Conservation (phyloP, 1,140 invertebrate species). For the Venustaconcha ellipsiformis region DNA sequence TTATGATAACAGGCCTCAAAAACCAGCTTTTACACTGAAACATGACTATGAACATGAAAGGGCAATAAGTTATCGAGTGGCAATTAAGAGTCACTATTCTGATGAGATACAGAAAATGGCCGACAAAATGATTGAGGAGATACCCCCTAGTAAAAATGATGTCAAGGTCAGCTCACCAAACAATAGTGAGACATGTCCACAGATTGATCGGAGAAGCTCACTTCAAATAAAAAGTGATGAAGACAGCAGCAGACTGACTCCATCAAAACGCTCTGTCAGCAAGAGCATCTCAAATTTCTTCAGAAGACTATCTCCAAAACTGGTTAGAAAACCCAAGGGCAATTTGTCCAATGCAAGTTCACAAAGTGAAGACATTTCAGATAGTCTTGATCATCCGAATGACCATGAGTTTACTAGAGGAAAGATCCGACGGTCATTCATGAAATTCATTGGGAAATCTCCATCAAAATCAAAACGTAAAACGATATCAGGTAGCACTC, state of each 20-base stretch:
- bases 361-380: constrained; percentile 18
- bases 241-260: constrained; percentile 30
- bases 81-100: constrained; percentile 23
- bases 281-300: constrained; percentile 55
- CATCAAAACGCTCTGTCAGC: constrained; percentile 46
- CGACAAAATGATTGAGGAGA: constrained; percentile 9
- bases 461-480: constrained; percentile 4
- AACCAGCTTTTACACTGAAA: constrained; percentile 15
- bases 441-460: constrained; percentile 46
- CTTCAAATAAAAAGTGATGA: constrained; percentile 13
- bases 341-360: constrained; percentile 24
- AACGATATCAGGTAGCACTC: no score
- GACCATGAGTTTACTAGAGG: constrained; percentile 37
- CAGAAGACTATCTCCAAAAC: constrained; percentile 45
- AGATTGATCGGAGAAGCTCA: constrained; percentile 15
- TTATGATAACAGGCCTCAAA: constrained; percentile 1
- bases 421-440: constrained; percentile 47
- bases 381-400: constrained; percentile 16
- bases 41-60: constrained; percentile 32
- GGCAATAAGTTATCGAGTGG: constrained; percentile 27
- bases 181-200: no score
- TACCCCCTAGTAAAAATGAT: not conserved
- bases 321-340: constrained; percentile 28
- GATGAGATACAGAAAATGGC: constrained; percentile 25
- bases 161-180: no score